These are phyloP conservation scores for Rhea pennata DNA, from an alignment of 2,113 vertebrate genomes.

Conservation along the genomic window DNA sequence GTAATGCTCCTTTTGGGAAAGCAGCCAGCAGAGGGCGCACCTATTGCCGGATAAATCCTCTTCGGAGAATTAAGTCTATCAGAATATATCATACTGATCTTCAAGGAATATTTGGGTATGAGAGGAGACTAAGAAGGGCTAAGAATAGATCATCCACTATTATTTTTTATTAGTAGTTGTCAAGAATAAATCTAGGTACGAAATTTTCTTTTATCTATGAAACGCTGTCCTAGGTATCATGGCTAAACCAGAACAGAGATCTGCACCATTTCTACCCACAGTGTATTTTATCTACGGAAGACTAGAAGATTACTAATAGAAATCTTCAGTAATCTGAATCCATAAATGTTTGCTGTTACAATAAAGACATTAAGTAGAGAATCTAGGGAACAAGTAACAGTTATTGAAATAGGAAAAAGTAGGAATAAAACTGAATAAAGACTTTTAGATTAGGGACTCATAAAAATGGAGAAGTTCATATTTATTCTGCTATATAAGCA, in stretches of 20 bases:
- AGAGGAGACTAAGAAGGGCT: neutral
- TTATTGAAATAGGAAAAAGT: neutral
- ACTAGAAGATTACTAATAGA: neutral
- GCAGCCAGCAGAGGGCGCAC: neutral
- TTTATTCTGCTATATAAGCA: too few relatives aligned
- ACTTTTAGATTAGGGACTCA: neutral
- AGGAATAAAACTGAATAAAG: neutral
- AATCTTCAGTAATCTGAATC: neutral
- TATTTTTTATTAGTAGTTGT: neutral
- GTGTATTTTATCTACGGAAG: neutral
- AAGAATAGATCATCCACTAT: neutral
- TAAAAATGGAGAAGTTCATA: neutral
- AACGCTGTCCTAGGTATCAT: neutral
- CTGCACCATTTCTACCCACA: neutral
- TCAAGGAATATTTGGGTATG: neutral
- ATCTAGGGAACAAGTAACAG: neutral
- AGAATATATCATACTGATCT: neutral
- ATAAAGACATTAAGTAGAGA: neutral
- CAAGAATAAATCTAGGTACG: neutral
- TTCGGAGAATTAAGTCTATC: neutral
- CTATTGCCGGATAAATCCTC: neutral
- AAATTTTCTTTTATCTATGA: neutral
- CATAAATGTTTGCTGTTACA: neutral
- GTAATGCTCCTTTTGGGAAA: neutral
- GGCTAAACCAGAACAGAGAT: neutral